Evolutionary conservation across 2,888 invertebrate genomes (phyloP).

Genomic region (Drosophila subsilvestris): DNA sequence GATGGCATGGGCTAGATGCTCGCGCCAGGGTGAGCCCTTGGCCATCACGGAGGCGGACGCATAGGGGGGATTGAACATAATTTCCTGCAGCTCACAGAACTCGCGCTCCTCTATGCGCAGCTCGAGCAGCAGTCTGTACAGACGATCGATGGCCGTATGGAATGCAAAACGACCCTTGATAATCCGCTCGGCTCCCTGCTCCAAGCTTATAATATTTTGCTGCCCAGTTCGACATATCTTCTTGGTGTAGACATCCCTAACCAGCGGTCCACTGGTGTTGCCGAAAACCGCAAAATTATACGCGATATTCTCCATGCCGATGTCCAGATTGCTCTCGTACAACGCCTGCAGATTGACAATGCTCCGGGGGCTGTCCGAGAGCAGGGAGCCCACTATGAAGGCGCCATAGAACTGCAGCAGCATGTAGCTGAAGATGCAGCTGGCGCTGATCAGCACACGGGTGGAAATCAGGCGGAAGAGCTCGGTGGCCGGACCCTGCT

Average conservation of each 20-base stretch:
- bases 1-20: constrained; percentile 71
- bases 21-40: constrained; percentile 74
- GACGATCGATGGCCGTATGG: constrained; percentile 75
- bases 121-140: constrained; percentile 69
- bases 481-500: constrained; percentile 79
- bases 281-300: constrained; percentile 78
- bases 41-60: constrained; percentile 42
- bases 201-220: constrained; percentile 69
- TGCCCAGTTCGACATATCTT: constrained; percentile 70
- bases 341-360: constrained; percentile 75
- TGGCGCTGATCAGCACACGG: constrained; percentile 71
- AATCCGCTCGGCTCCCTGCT: constrained; percentile 71
- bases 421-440: constrained; percentile 78
- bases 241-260: constrained; percentile 65
- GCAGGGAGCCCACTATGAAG: constrained; percentile 81
- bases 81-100: constrained; percentile 81
- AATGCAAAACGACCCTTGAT: constrained; percentile 80
- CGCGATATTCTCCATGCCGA: constrained; percentile 82
- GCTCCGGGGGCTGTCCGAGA: constrained; percentile 75
- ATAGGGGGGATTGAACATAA: constrained; percentile 70
- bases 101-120: constrained; percentile 62
- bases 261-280: constrained; percentile 67
- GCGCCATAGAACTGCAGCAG: constrained; percentile 82
- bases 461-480: constrained; percentile 76
- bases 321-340: constrained; percentile 74